A percentile compares a stretch with the other conserved stretches of the same genome.
Evolutionary conservation across 2,888 invertebrate species (phyloP).

Genomic region (Lepetodrilus schrolli): DNA sequence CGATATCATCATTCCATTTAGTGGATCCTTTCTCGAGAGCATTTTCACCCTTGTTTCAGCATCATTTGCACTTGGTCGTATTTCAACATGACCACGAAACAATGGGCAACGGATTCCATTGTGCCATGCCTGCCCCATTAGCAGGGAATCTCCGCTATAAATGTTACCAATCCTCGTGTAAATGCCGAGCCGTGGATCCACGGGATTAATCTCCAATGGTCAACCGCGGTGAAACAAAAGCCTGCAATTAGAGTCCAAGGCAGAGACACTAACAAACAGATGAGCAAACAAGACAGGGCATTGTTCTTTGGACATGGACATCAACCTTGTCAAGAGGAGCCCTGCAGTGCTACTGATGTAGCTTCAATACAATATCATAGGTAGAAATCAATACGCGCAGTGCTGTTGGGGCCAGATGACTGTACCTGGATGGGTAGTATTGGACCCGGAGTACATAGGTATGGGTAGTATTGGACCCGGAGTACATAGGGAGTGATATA

Average conservation of each 20-base stretch:
- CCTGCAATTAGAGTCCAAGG: not conserved
- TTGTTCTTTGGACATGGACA: not conserved
- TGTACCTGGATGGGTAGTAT: too few species aligned
- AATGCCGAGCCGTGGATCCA: not conserved
- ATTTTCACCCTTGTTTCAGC: not conserved
- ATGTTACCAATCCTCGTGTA: not conserved
- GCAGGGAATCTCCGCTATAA: not conserved
- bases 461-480: too few species aligned
- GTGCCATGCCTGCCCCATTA: not conserved
- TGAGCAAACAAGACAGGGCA: not conserved
- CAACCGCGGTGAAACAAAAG: not conserved
- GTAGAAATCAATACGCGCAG: not conserved
- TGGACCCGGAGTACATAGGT: too few species aligned
- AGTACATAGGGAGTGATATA: too few species aligned
- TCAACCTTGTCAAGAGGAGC: not conserved
- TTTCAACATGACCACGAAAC: constrained; percentile 3
- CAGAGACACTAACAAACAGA: not conserved
- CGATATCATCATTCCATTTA: not conserved
- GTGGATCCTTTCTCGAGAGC: not conserved
- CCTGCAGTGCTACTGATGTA: not conserved
- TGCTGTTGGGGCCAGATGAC: too few species aligned
- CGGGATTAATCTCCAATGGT: not conserved
- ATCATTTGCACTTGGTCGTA: not conserved
- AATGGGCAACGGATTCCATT: not conserved
- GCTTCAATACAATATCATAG: not conserved